Percentiles rank a stretch among this genome's conserved stretches.
Evolutionary conservation across 1,140 invertebrate genomes (phyloP).

Genomic region (Tribolium castaneum): DNA sequence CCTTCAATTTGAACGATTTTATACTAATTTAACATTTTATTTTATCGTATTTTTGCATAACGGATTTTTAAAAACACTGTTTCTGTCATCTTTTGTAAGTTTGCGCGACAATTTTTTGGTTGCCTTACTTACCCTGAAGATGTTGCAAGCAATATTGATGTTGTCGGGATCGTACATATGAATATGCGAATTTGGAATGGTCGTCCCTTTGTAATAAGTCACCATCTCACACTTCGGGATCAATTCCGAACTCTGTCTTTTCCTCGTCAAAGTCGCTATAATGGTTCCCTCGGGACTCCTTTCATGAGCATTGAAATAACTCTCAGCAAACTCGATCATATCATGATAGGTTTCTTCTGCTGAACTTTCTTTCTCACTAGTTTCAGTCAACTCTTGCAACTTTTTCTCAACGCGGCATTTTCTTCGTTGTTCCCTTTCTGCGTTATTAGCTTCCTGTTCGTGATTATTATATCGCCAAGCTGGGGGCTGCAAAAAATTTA

Average conservation of each 20-base stretch:
- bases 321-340: constrained; percentile 92
- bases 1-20: constrained; percentile 66
- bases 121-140: constrained; percentile 81
- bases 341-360: constrained; percentile 76
- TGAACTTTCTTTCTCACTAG: constrained; percentile 69
- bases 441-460: constrained; percentile 60
- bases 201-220: constrained; percentile 85
- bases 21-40: too few relatives aligned
- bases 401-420: constrained; percentile 88
- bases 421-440: constrained; percentile 78
- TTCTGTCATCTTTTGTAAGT: too few relatives aligned
- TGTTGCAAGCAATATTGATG: constrained; percentile 87
- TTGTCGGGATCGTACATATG: constrained; percentile 97
- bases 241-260: constrained; percentile 80
- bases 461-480: constrained; percentile 57
- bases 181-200: constrained; percentile 93
- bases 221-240: constrained; percentile 94
- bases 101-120: too few relatives aligned
- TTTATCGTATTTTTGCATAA: too few relatives aligned
- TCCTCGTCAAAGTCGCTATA: constrained; percentile 89
- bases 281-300: constrained; percentile 86
- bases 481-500: constrained; percentile 54
- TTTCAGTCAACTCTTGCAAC: constrained; percentile 77
- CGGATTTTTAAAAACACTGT: too few relatives aligned
- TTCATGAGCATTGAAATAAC: constrained; percentile 92